Evolutionary conservation across 2,888 invertebrate genomes (phyloP).

Genomic region (Macaria liturata): DNA sequence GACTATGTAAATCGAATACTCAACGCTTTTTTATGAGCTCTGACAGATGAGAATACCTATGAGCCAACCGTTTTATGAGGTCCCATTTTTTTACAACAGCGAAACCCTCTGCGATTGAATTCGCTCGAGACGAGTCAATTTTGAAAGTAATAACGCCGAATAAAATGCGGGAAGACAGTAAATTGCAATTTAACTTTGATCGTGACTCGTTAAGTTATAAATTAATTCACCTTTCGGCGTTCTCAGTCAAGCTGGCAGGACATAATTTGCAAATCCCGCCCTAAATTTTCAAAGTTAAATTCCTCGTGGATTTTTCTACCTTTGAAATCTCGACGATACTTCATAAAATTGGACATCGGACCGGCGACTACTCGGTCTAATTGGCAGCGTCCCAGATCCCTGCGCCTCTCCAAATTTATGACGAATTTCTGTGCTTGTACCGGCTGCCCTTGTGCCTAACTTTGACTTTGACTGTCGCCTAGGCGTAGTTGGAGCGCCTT

Average conservation of each 20-base stretch:
- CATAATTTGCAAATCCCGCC: constrained; percentile 31
- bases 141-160: constrained; percentile 25
- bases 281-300: constrained; percentile 35
- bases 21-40: constrained; percentile 51
- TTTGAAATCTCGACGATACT: constrained; percentile 38
- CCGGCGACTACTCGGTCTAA: constrained; percentile 48
- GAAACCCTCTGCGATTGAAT: constrained; percentile 20
- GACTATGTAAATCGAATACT: constrained; percentile 51
- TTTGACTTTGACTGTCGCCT: constrained; percentile 20
- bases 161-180: constrained; percentile 24
- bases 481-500: constrained; percentile 9
- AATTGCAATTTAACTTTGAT: constrained; percentile 30
- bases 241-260: constrained; percentile 23
- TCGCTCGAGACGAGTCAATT: constrained; percentile 25
- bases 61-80: constrained; percentile 34
- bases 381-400: constrained; percentile 53
- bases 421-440: constrained; percentile 37
- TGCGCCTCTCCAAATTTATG: constrained; percentile 51
- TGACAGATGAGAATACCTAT: constrained; percentile 58
- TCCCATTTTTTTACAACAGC: constrained; percentile 24
- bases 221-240: constrained; percentile 25
- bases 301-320: constrained; percentile 36
- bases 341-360: constrained; percentile 41
- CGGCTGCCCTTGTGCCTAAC: constrained; percentile 25
- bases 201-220: constrained; percentile 27